Conservation (phyloP, 2,888 invertebrate species). For the Eristalinus aeneus region DNA sequence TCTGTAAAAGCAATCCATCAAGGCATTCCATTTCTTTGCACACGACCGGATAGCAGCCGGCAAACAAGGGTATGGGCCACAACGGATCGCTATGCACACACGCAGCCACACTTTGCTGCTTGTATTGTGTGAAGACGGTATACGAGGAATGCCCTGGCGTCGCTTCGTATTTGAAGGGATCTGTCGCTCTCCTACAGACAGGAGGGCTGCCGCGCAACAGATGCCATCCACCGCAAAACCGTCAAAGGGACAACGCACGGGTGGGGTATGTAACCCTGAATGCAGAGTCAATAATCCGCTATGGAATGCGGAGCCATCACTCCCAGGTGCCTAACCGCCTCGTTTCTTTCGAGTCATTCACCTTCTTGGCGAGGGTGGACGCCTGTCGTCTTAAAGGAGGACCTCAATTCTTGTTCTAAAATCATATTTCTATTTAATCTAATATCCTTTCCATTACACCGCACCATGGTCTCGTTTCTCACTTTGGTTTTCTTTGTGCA, state of each 20-base stretch:
- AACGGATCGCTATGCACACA: background rate
- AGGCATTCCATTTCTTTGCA: slow-evolving; percentile 18
- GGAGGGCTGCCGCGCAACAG: slow-evolving; percentile 31
- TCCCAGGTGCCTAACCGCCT: background rate
- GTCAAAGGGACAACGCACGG: background rate
- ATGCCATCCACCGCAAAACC: slow-evolving; percentile 13
- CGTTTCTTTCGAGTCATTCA: background rate
- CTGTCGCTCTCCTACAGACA: background rate
- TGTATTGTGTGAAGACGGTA: background rate
- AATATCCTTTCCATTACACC: slow-evolving; percentile 55
- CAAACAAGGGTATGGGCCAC: background rate
- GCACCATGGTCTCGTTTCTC: background rate
- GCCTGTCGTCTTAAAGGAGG: background rate
- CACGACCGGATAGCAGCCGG: background rate
- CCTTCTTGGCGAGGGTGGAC: background rate
- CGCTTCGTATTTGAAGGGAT: background rate
- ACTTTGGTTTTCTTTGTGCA: slow-evolving; percentile 76
- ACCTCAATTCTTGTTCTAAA: slow-evolving; percentile 9
- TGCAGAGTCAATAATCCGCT: slow-evolving; percentile 2
- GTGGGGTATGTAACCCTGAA: slow-evolving; percentile 30
- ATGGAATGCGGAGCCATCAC: background rate
- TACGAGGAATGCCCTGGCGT: background rate
- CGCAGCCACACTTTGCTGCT: background rate
- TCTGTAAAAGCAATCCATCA: slow-evolving; percentile 58
- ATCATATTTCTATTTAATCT: slow-evolving; percentile 43